Evolutionary conservation across 2,888 invertebrate genomes (phyloP).

Genomic region (Tenodera sinensis): DNA sequence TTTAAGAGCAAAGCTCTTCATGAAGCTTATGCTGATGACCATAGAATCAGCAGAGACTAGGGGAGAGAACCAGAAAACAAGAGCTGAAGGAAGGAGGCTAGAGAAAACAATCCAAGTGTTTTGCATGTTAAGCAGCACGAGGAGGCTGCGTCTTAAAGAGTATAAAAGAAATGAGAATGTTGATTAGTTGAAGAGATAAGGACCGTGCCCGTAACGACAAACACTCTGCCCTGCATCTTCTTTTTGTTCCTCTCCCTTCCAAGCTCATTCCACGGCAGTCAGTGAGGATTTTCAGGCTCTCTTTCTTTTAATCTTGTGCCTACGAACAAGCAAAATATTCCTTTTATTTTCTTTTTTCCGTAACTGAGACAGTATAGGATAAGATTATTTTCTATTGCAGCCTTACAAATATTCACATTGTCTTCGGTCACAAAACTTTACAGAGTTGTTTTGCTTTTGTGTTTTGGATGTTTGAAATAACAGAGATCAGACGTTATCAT

Average conservation of each 20-base stretch:
- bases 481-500: too few relatives aligned
- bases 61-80: not conserved
- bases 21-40: not conserved
- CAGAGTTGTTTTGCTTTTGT: too few relatives aligned
- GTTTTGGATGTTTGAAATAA: too few relatives aligned
- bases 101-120: not conserved
- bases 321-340: not conserved
- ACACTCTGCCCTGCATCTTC: not conserved
- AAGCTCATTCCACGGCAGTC: not conserved
- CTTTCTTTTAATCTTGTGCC: not conserved
- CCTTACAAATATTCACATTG: not conserved
- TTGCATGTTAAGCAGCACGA: constrained; percentile 10
- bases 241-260: not conserved
- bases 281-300: not conserved
- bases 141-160: not conserved
- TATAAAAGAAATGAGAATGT: constrained; percentile 11
- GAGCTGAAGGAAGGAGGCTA: not conserved
- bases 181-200: constrained; percentile 10
- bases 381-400: not conserved
- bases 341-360: not conserved
- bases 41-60: not conserved
- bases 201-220: not conserved
- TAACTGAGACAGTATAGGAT: not conserved
- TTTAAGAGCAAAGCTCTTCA: not conserved
- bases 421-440: too few relatives aligned